Percentiles rank a stretch among this genome's conserved stretches.
Conservation (phyloP, 1,140 invertebrate genomes). For the Lethrus apterus region DNA sequence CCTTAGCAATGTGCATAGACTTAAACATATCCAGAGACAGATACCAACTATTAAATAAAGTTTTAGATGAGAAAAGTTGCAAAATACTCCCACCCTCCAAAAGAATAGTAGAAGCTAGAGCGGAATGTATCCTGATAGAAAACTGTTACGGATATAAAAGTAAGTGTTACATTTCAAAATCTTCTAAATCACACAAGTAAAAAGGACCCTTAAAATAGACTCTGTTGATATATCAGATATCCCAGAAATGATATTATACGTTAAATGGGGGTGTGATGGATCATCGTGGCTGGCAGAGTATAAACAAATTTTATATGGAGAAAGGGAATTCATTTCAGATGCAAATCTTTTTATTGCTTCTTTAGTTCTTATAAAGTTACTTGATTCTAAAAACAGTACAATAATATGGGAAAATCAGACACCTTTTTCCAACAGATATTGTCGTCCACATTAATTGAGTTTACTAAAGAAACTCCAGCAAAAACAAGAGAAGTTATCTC, state of each 20-base stretch:
- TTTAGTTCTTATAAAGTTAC: conserved; percentile 1
- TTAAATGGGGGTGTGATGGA: conserved; percentile 2
- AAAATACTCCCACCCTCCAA: neutral
- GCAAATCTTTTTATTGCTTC: conserved; percentile 7
- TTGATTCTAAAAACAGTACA: conserved; percentile 3
- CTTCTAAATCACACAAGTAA: conserved; percentile 3
- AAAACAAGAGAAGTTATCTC: conserved; percentile 1
- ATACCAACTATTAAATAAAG: neutral
- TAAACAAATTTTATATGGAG: conserved; percentile 4
- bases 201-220: neutral
- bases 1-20: too few relatives aligned
- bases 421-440: conserved; percentile 1
- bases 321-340: conserved; percentile 6
- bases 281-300: neutral
- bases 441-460: neutral
- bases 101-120: conserved; percentile 4
- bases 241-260: neutral
- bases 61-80: neutral
- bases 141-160: conserved; percentile 1
- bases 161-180: conserved; percentile 3
- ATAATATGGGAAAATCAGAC: conserved; percentile 3
- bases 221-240: neutral
- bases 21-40: conserved; percentile 2
- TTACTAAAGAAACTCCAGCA: conserved; percentile 7
- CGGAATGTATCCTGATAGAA: neutral